Evolutionary conservation across 2,797 vertebrate genomes (phyloP), one percentile per base, ranked within the genome.

Genomic region (Varecia variegata): DNA sequence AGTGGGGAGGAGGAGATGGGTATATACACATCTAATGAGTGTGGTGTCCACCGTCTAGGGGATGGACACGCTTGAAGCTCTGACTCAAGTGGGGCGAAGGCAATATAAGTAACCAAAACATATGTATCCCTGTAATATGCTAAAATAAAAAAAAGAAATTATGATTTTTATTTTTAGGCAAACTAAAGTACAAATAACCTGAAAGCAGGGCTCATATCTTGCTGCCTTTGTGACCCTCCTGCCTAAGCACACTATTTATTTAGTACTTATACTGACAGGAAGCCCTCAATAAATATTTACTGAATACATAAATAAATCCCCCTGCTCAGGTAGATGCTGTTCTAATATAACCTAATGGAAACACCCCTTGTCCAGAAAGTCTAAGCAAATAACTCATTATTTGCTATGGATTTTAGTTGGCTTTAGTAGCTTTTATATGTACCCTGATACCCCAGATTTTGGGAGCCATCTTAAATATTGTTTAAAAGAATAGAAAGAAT

Each of bases 321-420:
- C 12, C 52, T 88, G 45, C 90, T 94, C 38, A 86, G 38, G 65
- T 60, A 82, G 23, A 70, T 89, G 58, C 35, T 87, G 10, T 84
- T 96, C 52, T 93, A 91, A 80, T 70, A 83, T 83, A 93, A 67
- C 23, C 23, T 95, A 88, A 90, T 77, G 32, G 52, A 93, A 93
- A 71, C 18, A 94, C 7, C 21, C 25, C 38, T 21, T 52, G 40
- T 90, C 58, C 65, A 93, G 70, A 93, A 91, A 77, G 56, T 95
- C 84, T 95, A 97, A 94, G 90, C 84, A 97, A 96, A 94, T 81
- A 96, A 77, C 12, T 86, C 58, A 81, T 93, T 97, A 77, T 97
- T 97, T 96, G 67, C 94, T 89, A 23, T 93, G 80, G 87, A 95
- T 92, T 97, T 89, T 60, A 94, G 90, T 90, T 92, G 32, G 77